These are phyloP conservation scores for Phortica okadai DNA, from an alignment of 2,888 invertebrate species.

Conservation along the genomic window DNA sequence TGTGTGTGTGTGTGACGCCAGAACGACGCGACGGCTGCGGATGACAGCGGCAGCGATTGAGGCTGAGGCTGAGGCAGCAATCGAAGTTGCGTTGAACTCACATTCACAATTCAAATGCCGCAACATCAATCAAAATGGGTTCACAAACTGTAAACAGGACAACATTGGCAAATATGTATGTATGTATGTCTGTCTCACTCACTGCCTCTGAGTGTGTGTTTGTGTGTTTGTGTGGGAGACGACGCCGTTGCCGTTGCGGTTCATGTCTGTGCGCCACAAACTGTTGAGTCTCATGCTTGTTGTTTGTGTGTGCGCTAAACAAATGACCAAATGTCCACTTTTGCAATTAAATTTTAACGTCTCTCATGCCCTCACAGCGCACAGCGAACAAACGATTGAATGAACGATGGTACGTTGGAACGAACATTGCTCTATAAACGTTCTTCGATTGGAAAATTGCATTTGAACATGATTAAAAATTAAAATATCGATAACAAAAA, in stretches of 20 bases:
- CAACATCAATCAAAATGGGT: conserved; percentile 30
- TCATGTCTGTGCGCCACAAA: background rate
- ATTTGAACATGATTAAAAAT: conserved; percentile 31
- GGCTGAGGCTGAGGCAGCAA: background rate
- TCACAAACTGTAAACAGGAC: background rate
- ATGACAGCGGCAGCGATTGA: background rate
- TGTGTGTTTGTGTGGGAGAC: background rate
- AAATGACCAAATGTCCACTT: conserved; percentile 30
- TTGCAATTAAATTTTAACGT: conserved; percentile 30
- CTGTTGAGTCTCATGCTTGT: conserved; percentile 16
- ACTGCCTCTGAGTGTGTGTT: no score
- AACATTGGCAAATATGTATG: background rate
- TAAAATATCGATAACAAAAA: conserved; percentile 28
- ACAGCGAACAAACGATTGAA: background rate
- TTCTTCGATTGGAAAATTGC: conserved; percentile 27
- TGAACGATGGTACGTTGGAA: background rate
- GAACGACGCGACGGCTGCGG: background rate
- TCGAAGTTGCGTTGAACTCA: background rate
- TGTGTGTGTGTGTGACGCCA: background rate
- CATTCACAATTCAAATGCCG: conserved; percentile 31
- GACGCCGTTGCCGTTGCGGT: no score
- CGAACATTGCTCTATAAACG: background rate
- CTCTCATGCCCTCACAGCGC: background rate
- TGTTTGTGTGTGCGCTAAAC: background rate
- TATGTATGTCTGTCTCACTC: no score